Base-by-base conservation (phyloP, 1,140 invertebrate genomes). In the Zaprionus ghesquierei region DNA sequence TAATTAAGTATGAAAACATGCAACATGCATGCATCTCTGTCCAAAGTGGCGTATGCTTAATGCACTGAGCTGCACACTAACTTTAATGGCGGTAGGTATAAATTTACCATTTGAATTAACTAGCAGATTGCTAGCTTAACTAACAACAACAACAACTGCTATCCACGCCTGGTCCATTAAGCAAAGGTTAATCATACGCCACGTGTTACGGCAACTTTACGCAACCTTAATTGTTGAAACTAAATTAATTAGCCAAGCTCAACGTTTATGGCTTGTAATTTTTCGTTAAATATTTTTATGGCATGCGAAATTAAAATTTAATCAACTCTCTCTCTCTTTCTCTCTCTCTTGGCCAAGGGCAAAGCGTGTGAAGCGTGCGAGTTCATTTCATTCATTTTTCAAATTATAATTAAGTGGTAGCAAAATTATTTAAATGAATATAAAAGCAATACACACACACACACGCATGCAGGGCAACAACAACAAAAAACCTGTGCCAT, bases 361-460 rank as follows among this genome's bases (percentile, higher is more conserved):
- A 13, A 33, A 29, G 31, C 5, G 46, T 6, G 41, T 29, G 25
- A 12, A 9, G 27, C 12, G 41, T 22, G 27, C 9, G 13, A 68
- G 58, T 68, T 65, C 46, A 69, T 75, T 41, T 64, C 71, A 35
- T 55, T 73, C 71, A 72, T 79, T 86, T 87, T 82, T 79, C 71
- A 79, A 76, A 75, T 59, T 76, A 59, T 87, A 79, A 86, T 86
- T 81, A 86, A 85, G 86, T 78, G 61, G 74, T 51, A 64, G 54
- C 54, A 58, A 80, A 81, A 75, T 86, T 38, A 69, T 84, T 84
- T 68, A 69, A 79, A 75, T 75, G 72, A 31, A 33, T 66, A 62
- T 59, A 41, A 35, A 44, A 27, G 3, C 2, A 44, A 66, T 2
- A 41, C 5, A 41, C n/a, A 41, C 35, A 41, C 35, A 15, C 41